These are phyloP conservation scores for Euthynnus affinis DNA, from an alignment of 2,797 vertebrate genomes.

Conservation along the genomic window DNA sequence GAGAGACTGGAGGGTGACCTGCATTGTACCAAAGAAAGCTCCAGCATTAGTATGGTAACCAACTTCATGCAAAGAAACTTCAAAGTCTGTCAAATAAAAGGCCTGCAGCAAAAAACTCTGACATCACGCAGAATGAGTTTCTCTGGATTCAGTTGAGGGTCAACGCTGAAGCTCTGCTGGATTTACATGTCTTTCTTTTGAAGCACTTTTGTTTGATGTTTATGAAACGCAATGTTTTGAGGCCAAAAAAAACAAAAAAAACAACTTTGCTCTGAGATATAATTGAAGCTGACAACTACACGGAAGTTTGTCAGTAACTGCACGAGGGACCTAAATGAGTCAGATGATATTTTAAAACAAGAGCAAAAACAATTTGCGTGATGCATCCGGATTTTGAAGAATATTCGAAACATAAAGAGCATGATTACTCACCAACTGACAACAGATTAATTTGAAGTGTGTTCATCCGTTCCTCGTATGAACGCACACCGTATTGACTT, in stretches of 20 bases:
- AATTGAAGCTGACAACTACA: conserved; percentile 35
- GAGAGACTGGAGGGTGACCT: conserved; percentile 41
- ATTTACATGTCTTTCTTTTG: conserved; percentile 25
- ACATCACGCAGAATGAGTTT: conserved; percentile 46
- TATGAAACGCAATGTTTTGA: conserved; percentile 37
- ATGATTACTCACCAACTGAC: not conserved
- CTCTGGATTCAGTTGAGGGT: conserved; percentile 47
- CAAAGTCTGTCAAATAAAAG: conserved; percentile 59
- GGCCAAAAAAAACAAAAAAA: conserved; percentile 11
- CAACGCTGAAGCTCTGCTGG: conserved; percentile 6
- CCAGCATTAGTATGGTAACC: conserved; percentile 55
- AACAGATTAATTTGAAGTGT: not conserved
- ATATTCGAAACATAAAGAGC: not conserved
- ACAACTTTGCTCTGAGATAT: conserved; percentile 23
- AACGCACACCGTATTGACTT: conserved; percentile 4
- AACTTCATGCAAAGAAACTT: conserved; percentile 57
- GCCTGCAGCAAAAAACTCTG: conserved; percentile 46
- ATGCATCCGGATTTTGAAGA: conserved; percentile 13
- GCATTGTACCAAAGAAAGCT: conserved; percentile 51
- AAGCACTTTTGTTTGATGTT: conserved; percentile 38
- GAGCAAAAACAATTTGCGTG: conserved; percentile 1
- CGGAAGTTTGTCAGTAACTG: conserved; percentile 20
- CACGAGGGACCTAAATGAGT: conserved; percentile 34
- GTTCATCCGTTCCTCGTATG: conserved; percentile 1
- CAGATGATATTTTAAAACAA: conserved; percentile 20